phyloP scores from a whole-genome alignment of 2,113 vertebrate species.

The Chamaetylas fuelleborni region DNA sequence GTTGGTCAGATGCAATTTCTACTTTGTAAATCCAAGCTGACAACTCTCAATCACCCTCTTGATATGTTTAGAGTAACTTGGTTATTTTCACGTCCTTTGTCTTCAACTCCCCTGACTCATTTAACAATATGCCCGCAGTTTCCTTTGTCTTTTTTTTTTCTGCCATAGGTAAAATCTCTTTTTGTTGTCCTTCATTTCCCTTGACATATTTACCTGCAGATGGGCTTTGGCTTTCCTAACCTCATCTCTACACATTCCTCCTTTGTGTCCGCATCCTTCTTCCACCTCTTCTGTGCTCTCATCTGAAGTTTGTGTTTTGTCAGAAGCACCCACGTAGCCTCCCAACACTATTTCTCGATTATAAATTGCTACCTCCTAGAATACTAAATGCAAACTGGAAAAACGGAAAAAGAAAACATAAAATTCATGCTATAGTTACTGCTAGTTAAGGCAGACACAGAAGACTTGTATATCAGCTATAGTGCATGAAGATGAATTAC shows the following conservation, averaged over 20 bases:
- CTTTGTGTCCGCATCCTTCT: not conserved
- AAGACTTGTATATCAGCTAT: not conserved
- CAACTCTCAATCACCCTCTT: not conserved
- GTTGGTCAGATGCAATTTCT: not conserved
- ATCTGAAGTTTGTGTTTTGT: not conserved
- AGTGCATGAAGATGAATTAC: not conserved
- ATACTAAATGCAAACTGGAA: not conserved
- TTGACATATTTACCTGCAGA: not conserved
- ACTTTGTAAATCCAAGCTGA: not conserved
- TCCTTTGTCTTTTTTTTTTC: not conserved
- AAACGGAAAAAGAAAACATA: not conserved
- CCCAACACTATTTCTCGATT: not conserved
- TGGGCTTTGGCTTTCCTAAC: not conserved
- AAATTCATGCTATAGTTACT: not conserved
- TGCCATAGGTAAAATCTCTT: not conserved
- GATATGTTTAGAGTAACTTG: not conserved
- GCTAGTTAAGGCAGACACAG: not conserved
- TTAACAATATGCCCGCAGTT: rapidly evolving
- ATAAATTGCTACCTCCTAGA: not conserved
- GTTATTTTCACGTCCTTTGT: not conserved
- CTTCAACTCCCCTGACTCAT: not conserved
- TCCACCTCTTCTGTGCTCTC: not conserved
- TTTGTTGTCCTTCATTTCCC: not conserved
- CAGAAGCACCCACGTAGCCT: not conserved
- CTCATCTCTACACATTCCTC: not conserved